A percentile compares a stretch with the other conserved stretches of the same genome.
These are phyloP conservation scores for Leucoraja ocellata DNA, from an alignment of 2,797 vertebrate species.

Conservation along the genomic window DNA sequence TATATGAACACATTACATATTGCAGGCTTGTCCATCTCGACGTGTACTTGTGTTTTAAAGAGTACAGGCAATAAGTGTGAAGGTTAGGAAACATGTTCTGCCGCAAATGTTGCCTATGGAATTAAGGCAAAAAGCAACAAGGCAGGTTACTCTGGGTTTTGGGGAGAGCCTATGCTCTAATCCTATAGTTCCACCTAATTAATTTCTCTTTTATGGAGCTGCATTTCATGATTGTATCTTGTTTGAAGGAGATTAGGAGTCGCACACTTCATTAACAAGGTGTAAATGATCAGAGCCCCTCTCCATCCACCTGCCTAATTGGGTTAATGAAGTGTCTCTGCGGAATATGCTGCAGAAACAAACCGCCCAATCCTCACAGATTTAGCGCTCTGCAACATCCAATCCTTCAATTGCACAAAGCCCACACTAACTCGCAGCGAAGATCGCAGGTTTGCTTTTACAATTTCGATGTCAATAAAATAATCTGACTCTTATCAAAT, in stretches of 20 bases:
- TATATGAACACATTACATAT: not conserved
- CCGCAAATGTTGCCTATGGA: not conserved
- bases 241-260: conserved; percentile 87
- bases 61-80: not conserved
- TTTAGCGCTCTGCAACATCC: conserved; percentile 40
- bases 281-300: conserved; percentile 79
- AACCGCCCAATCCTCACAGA: conserved; percentile 45
- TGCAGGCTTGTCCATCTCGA: not conserved
- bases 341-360: conserved; percentile 59
- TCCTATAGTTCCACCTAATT: conserved; percentile 85
- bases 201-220: conserved; percentile 75
- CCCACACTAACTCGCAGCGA: not conserved
- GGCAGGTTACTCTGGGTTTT: conserved; percentile 66
- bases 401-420: not conserved
- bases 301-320: conserved; percentile 83
- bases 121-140: conserved; percentile 55
- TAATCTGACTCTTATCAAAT: conserved; percentile 8
- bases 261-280: conserved; percentile 81
- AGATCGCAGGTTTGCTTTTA: not conserved
- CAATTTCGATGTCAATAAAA: not conserved
- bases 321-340: conserved; percentile 77
- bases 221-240: conserved; percentile 78
- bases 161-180: conserved; percentile 74
- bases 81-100: not conserved
- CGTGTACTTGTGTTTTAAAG: not conserved